These are phyloP conservation scores for Heliconius eleuchia DNA, from an alignment of 1,140 invertebrate genomes.

Conservation along the genomic window DNA sequence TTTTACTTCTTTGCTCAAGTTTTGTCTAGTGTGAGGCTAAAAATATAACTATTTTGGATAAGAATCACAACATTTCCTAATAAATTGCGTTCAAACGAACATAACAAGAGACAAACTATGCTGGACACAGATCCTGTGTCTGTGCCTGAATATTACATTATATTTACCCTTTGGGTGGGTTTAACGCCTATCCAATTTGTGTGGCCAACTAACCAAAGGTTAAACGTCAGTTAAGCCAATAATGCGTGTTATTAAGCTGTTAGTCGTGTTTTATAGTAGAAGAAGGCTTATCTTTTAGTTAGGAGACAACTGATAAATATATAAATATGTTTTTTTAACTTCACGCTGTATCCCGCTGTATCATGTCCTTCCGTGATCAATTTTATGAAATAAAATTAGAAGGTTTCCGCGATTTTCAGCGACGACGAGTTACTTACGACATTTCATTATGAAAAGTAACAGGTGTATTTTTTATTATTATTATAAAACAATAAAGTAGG, in stretches of 20 bases:
- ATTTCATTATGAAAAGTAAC: no score
- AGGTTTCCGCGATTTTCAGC: no score
- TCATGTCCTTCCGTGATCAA: no score
- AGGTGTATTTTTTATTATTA: no score
- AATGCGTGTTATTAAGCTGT: neutral
- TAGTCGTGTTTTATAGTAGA: neutral
- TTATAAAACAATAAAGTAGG: neutral
- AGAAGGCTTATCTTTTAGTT: neutral
- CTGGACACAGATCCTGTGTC: neutral
- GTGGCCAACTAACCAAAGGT: neutral
- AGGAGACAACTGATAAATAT: neutral
- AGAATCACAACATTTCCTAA: no score
- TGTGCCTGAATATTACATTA: neutral
- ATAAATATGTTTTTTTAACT: no score
- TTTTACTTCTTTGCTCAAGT: neutral
- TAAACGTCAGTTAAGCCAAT: neutral
- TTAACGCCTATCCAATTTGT: slow-evolving; percentile 1
- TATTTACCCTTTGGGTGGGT: neutral
- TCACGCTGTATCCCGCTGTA: no score
- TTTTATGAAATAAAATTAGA: no score
- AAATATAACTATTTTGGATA: no score
- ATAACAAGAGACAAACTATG: neutral
- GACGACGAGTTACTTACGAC: no score
- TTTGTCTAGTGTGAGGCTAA: no score
- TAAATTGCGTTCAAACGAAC: neutral